These are phyloP conservation scores for Cerastis rubricosa DNA, from an alignment of 2,888 invertebrate genomes.

Conservation along the genomic window DNA sequence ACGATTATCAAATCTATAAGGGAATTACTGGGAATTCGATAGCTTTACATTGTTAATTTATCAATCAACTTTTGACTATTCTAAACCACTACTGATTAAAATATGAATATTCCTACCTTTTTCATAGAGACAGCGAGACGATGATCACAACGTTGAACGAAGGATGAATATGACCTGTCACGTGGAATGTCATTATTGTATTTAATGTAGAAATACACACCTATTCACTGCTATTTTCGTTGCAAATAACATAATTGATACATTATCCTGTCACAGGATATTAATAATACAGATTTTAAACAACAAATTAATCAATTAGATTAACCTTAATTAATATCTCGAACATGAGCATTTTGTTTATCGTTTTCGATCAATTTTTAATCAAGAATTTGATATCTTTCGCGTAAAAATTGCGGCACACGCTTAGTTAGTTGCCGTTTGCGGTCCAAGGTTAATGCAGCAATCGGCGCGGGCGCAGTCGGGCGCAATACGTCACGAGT, in stretches of 20 bases:
- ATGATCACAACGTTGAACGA: neutral
- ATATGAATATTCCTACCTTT: constrained; percentile 26
- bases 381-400: constrained; percentile 42
- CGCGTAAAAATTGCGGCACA: constrained; percentile 62
- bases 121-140: neutral
- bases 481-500: constrained; percentile 75
- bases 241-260: neutral
- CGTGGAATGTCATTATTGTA: neutral
- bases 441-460: constrained; percentile 80
- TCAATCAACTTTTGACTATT: neutral
- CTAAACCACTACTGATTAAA: neutral
- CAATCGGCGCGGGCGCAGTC: constrained; percentile 75
- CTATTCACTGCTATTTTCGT: neutral
- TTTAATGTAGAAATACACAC: neutral
- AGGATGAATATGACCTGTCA: constrained; percentile 1
- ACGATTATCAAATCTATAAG: neutral
- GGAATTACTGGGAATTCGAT: neutral
- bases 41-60: neutral
- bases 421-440: constrained; percentile 56
- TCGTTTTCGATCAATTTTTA: constrained; percentile 22
- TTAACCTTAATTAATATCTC: constrained; percentile 2
- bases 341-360: constrained; percentile 4
- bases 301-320: constrained; percentile 22
- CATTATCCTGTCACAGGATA: constrained; percentile 1
- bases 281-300: neutral